Evolutionary conservation across 2,888 invertebrate genomes (phyloP).

Genomic region (Drosophila setosimentum): DNA sequence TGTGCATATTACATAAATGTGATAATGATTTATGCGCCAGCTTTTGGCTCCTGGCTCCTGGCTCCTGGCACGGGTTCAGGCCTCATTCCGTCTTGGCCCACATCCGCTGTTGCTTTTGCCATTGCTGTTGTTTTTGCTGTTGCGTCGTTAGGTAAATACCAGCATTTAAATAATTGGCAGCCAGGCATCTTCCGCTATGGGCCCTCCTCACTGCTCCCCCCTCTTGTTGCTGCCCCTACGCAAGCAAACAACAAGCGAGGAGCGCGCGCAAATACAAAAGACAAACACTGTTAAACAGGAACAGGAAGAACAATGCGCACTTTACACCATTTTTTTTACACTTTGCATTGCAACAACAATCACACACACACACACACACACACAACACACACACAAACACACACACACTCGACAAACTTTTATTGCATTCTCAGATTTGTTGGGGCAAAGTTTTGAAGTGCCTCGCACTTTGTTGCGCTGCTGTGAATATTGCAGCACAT

Average conservation of each 20-base stretch:
- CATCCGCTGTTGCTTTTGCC: constrained; percentile 56
- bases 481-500: constrained; percentile 31
- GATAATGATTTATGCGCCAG: constrained; percentile 75
- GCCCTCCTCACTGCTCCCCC: not conserved
- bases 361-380: not conserved
- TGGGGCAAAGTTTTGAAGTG: constrained; percentile 29
- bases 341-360: constrained; percentile 43
- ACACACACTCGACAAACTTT: constrained; percentile 36
- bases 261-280: constrained; percentile 66
- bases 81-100: constrained; percentile 61
- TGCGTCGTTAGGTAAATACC: constrained; percentile 74
- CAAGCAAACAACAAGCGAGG: constrained; percentile 65
- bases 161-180: constrained; percentile 78
- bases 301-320: constrained; percentile 55
- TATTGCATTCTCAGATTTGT: constrained; percentile 49
- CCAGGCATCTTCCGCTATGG: constrained; percentile 71
- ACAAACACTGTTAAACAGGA: constrained; percentile 64
- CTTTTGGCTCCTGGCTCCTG: constrained; percentile 5
- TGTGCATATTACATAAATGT: constrained; percentile 77
- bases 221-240: constrained; percentile 25
- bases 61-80: constrained; percentile 19
- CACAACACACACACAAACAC: not conserved
- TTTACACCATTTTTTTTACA: constrained; percentile 66
- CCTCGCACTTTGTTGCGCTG: constrained; percentile 32
- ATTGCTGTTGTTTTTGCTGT: constrained; percentile 26